Conservation (phyloP, 1,140 invertebrate species). For the Reticulitermes speratus region DNA sequence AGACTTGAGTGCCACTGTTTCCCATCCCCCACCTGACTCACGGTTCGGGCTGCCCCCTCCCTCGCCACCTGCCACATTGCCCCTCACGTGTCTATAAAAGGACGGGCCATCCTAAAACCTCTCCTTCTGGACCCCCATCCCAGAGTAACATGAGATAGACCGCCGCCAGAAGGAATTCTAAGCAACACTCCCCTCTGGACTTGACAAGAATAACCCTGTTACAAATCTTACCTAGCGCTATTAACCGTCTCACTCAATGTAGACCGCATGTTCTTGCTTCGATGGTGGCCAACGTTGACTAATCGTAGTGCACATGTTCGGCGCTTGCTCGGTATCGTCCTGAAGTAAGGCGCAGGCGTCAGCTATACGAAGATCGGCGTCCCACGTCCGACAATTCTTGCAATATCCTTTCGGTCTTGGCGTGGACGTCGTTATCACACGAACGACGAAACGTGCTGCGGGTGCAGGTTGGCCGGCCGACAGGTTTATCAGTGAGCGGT, state of each 20-base stretch:
- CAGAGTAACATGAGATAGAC: conserved; percentile 33
- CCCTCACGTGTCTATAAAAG: conserved; percentile 36
- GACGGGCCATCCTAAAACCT: conserved; percentile 28
- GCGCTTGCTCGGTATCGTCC: not conserved
- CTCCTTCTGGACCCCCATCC: not conserved
- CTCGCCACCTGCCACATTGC: conserved; percentile 27
- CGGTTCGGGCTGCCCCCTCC: not conserved
- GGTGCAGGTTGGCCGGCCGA: not conserved
- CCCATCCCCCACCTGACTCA: conserved; percentile 7
- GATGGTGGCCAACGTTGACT: not conserved
- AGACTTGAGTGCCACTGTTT: not conserved
- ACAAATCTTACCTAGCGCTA: not conserved
- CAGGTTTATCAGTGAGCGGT: not conserved
- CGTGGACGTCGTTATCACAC: conserved; percentile 19
- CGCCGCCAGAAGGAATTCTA: conserved; percentile 27
- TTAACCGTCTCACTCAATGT: not conserved
- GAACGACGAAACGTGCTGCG: conserved; percentile 8
- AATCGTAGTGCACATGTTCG: not conserved
- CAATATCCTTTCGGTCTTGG: not conserved
- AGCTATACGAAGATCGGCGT: not conserved
- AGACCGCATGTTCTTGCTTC: not conserved
- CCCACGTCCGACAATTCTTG: not conserved
- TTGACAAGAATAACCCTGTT: conserved; percentile 31
- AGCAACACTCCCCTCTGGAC: not conserved
- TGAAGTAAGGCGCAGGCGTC: not conserved